These are phyloP conservation scores for Cochlearius cochlearius DNA, from an alignment of 2,113 vertebrate species.

Conservation along the genomic window DNA sequence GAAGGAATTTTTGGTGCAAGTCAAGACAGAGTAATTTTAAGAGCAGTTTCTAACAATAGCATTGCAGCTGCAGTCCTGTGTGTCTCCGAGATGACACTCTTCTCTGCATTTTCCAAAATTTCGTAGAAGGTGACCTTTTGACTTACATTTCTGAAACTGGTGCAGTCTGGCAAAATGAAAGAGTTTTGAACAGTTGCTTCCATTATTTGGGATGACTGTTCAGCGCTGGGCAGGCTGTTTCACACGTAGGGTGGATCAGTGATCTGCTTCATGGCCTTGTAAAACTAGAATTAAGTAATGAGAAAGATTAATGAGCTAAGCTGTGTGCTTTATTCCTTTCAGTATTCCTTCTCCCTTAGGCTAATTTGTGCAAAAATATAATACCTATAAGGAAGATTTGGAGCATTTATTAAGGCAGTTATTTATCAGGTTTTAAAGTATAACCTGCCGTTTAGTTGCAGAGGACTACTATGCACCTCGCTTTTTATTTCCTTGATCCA, in stretches of 20 bases:
- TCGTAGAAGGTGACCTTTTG: not conserved
- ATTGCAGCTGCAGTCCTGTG: not conserved
- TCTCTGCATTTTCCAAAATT: not conserved
- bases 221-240: not conserved
- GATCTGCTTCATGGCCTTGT: not conserved
- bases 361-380: conserved; percentile 9
- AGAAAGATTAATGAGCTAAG: conserved; percentile 35
- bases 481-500: not conserved
- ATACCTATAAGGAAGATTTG: not conserved
- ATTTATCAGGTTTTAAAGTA: not conserved
- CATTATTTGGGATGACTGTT: not conserved
- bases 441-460: not conserved
- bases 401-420: not conserved
- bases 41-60: conserved; percentile 14
- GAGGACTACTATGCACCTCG: accelerated
- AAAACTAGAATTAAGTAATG: conserved; percentile 24
- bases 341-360: not conserved
- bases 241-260: not conserved
- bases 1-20: conserved; percentile 55
- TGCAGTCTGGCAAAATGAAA: not conserved
- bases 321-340: not conserved
- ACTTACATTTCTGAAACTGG: not conserved
- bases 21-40: conserved; percentile 37
- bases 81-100: not conserved
- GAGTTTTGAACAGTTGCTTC: not conserved